phyloP scores from a whole-genome alignment of 2,113 vertebrate species.

The Anarrhichthys ocellatus region DNA sequence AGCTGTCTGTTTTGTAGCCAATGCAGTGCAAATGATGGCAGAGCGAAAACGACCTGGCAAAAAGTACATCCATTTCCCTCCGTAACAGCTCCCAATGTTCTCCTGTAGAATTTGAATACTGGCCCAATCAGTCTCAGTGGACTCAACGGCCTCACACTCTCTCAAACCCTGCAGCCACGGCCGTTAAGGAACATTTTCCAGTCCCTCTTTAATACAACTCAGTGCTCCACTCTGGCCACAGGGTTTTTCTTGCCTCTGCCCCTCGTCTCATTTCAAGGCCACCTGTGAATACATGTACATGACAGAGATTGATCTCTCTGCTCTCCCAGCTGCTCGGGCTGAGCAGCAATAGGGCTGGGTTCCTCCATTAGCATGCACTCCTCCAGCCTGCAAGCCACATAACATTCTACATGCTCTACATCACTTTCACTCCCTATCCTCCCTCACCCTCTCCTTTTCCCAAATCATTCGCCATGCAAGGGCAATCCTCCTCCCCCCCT shows the following conservation, averaged over 20 bases:
- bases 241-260: slow-evolving; percentile 20
- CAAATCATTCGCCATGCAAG: slow-evolving; percentile 50
- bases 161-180: slow-evolving; percentile 33
- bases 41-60: neutral
- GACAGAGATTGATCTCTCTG: slow-evolving; percentile 61
- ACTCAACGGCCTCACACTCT: slow-evolving; percentile 21
- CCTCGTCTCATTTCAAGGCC: slow-evolving; percentile 46
- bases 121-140: slow-evolving; percentile 33
- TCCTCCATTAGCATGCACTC: slow-evolving; percentile 64
- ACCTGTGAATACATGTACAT: slow-evolving; percentile 58
- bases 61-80: slow-evolving; percentile 24
- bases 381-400: slow-evolving; percentile 58
- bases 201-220: slow-evolving; percentile 15
- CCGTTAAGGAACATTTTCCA: slow-evolving; percentile 53
- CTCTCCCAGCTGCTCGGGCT: slow-evolving; percentile 32
- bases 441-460: slow-evolving; percentile 46
- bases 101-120: slow-evolving; percentile 17
- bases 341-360: slow-evolving; percentile 33
- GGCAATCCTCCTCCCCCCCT: slow-evolving; percentile 34
- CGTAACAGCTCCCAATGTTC: slow-evolving; percentile 6
- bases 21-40: neutral
- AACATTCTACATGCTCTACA: slow-evolving; percentile 58
- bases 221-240: slow-evolving; percentile 26
- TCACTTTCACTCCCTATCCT: slow-evolving; percentile 53
- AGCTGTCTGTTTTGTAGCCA: neutral